Percentiles rank a stretch among this genome's conserved stretches.
phyloP scores from a whole-genome alignment of 2,888 invertebrate species.

The Chymomyza amoena region DNA sequence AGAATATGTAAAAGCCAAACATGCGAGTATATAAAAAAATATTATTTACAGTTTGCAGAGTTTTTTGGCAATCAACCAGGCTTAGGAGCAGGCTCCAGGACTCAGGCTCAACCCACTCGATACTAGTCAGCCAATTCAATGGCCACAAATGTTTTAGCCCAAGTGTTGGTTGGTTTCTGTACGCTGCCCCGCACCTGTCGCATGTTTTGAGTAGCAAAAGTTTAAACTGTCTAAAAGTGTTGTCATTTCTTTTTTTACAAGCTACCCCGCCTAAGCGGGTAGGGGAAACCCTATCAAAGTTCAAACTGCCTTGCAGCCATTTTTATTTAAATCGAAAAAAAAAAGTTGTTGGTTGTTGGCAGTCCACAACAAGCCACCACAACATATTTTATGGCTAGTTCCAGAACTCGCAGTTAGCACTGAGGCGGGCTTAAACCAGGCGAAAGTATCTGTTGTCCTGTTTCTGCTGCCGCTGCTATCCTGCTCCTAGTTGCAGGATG shows the following conservation, averaged over 20 bases:
- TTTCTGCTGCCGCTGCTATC: not conserved
- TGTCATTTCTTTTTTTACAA: conserved; percentile 41
- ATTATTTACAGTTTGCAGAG: not conserved
- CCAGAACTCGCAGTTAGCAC: conserved; percentile 31
- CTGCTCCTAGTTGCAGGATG: not conserved
- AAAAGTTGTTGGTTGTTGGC: conserved; percentile 41
- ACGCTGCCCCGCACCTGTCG: no score
- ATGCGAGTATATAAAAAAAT: not conserved
- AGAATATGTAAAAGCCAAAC: not conserved
- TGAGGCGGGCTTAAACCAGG: not conserved
- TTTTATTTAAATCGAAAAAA: conserved; percentile 67
- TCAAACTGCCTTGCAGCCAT: conserved; percentile 56
- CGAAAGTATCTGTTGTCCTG: not conserved
- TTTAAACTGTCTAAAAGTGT: conserved; percentile 31
- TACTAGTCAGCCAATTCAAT: not conserved
- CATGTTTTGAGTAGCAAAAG: conserved; percentile 9
- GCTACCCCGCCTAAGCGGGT: not conserved
- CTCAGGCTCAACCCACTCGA: not conserved
- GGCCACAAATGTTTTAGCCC: not conserved
- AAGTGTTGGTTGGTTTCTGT: no score
- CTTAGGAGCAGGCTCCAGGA: not conserved
- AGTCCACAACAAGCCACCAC: conserved; percentile 20
- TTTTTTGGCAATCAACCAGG: not conserved
- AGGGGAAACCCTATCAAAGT: conserved; percentile 51
- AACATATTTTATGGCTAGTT: conserved; percentile 56